A percentile compares a stretch with the other conserved stretches of the same genome.
Evolutionary conservation across 1,140 invertebrate species (phyloP).

Genomic region (Aphaenogaster ashmeadi): DNA sequence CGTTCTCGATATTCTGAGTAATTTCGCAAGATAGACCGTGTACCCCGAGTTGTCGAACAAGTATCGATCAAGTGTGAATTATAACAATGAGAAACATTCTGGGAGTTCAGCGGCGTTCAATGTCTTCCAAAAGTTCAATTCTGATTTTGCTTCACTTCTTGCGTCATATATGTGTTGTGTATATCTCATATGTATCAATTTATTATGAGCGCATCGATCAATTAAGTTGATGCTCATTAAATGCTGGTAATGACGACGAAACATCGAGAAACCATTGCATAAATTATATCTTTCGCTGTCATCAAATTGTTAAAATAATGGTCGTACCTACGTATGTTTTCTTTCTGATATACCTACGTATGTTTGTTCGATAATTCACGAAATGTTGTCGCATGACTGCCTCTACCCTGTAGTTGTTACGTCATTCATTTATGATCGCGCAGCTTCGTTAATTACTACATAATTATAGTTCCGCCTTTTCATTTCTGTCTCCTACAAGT

Average conservation of each 20-base stretch:
- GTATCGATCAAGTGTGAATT: slow-evolving; percentile 55
- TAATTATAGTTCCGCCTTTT: slow-evolving; percentile 19
- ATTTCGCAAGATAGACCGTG: slow-evolving; percentile 36
- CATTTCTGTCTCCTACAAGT: slow-evolving; percentile 12
- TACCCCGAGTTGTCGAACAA: neutral
- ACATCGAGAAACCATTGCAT: neutral
- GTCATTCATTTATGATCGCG: neutral
- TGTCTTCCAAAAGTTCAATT: neutral
- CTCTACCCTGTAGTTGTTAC: neutral
- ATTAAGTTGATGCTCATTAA: slow-evolving; percentile 63
- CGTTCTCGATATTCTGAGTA: slow-evolving; percentile 17
- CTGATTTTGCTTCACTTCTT: neutral
- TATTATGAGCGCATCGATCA: slow-evolving; percentile 27
- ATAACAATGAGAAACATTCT: neutral
- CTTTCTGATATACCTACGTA: slow-evolving; percentile 33
- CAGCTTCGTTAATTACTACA: slow-evolving; percentile 17
- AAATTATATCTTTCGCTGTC: slow-evolving; percentile 34
- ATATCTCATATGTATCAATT: neutral
- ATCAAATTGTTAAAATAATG: slow-evolving; percentile 65
- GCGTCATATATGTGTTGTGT: neutral
- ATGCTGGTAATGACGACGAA: slow-evolving; percentile 52
- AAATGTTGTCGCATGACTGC: slow-evolving; percentile 29
- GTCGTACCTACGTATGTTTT: slow-evolving; percentile 50
- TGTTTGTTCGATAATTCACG: slow-evolving; percentile 67
- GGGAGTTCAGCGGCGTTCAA: neutral